These are phyloP conservation scores for Drosophila buzzatii DNA, from an alignment of 2,888 invertebrate genomes.

Conservation along the genomic window DNA sequence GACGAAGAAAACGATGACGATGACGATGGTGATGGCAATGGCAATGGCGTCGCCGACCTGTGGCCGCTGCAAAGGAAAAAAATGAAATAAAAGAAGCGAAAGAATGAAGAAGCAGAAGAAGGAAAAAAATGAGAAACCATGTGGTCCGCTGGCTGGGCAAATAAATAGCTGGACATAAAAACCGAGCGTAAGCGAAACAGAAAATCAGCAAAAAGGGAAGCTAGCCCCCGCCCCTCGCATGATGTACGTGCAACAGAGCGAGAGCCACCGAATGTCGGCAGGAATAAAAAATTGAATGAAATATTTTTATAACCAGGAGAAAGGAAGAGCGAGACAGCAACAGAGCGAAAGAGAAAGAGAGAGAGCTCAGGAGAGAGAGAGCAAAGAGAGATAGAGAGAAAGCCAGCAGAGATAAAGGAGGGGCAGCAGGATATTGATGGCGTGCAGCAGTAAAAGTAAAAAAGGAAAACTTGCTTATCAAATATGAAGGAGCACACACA, in stretches of 20 bases:
- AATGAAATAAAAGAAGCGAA: neutral
- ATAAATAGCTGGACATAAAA: constrained; percentile 77
- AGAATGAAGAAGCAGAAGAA: constrained; percentile 32
- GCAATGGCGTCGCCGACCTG: constrained; percentile 62
- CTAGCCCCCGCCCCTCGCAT: constrained; percentile 21
- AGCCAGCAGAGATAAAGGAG: constrained; percentile 1
- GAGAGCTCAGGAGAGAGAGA: neutral
- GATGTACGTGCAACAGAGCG: constrained; percentile 41
- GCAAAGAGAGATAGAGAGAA: constrained; percentile 6
- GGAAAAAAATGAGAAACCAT: constrained; percentile 76
- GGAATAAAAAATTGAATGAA: constrained; percentile 79
- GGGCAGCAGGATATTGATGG: constrained; percentile 71
- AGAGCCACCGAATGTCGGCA: constrained; percentile 56
- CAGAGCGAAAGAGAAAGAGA: constrained; percentile 12
- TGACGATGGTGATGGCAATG: constrained; percentile 33
- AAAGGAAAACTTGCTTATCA: constrained; percentile 73
- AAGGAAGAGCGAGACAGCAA: constrained; percentile 13
- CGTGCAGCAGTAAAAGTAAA: constrained; percentile 56
- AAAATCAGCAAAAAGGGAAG: constrained; percentile 44
- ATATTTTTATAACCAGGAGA: constrained; percentile 81
- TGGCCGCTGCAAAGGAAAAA: constrained; percentile 39
- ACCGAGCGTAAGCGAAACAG: constrained; percentile 60
- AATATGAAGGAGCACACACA: constrained; percentile 77
- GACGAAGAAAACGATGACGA: constrained; percentile 38
- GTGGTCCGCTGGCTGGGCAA: constrained; percentile 69